phyloP scores from a whole-genome alignment of 2,888 invertebrate genomes.

The Drosophila helvetica region DNA sequence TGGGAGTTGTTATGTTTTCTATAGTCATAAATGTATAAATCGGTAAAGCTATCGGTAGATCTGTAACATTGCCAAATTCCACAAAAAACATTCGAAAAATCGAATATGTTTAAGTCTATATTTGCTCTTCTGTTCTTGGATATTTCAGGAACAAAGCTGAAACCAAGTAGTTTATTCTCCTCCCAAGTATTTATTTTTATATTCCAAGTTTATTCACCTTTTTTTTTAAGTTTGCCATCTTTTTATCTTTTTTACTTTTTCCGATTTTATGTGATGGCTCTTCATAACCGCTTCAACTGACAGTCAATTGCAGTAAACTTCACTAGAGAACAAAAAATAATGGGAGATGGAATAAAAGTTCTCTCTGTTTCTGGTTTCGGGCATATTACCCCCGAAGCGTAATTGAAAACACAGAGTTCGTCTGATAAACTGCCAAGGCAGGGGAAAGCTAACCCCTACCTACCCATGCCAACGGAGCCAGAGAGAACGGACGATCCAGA shows the following conservation, averaged over 20 bases:
- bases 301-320: neutral
- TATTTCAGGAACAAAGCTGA: too few relatives aligned
- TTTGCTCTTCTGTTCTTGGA: too few relatives aligned
- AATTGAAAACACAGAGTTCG: slow-evolving; percentile 65
- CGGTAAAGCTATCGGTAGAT: too few relatives aligned
- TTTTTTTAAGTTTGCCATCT: neutral
- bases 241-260: neutral
- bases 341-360: neutral
- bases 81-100: too few relatives aligned
- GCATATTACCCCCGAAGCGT: slow-evolving; percentile 39
- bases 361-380: slow-evolving; percentile 1
- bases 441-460: slow-evolving; percentile 3
- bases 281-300: neutral
- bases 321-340: neutral
- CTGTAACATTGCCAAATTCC: too few relatives aligned
- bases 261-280: neutral
- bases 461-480: neutral
- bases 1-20: too few relatives aligned
- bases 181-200: too few relatives aligned
- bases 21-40: too few relatives aligned
- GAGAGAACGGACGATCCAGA: slow-evolving; percentile 26
- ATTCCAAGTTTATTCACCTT: neutral
- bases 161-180: too few relatives aligned
- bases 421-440: slow-evolving; percentile 65
- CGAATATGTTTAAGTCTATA: too few relatives aligned